Evolutionary conservation across 2,113 vertebrate species (phyloP), one percentile per base, ranked within the genome.

Genomic region (Hucho hucho): DNA sequence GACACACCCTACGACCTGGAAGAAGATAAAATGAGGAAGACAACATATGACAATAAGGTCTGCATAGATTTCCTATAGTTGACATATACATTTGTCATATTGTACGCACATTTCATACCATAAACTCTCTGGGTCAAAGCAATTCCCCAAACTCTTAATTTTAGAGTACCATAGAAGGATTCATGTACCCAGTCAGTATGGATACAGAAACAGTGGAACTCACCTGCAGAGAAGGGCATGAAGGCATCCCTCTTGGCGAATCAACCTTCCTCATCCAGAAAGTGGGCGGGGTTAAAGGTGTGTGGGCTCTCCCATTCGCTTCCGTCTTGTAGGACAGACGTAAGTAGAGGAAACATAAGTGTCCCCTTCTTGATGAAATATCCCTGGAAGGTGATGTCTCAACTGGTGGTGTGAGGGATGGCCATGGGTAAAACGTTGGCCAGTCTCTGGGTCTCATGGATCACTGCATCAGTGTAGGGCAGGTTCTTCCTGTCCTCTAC

Each of bases 151-250:
- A 32, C 32, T 32, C 32, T 32, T 32, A 6, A 32, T 6, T 32
- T 32, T 32, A 32, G 32, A 63, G 22, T 7, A 25, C 18, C n/a
- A 63, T 11, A 24, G 18, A 63, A 63, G 7, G 22, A 20, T 9
- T 24, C 7, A 43, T 11, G 13, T 64, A 47, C 18, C 22, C 5
- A 28, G 65, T 11, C 47, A 46, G 32, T 7, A 25, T 16, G 7
- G 4, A 5, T 32, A 20, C 7, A 25, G 32, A 64, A 32, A 64
- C 18, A 20, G 24, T 3, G 5, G 20, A 25, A 24, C 3, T n/a
- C 58, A 94, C 93, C 92, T 91, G 91, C 46, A 58, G 91, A 93
- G 73, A 94, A 94, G 1, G 93, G 91, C 80, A 93, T 87, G 83
- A 94, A 93, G 0, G 92, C 92, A 25, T 94, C 92, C 78, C 75